Evolutionary conservation across 2,888 invertebrate species (phyloP).

Genomic region (Drosophila neoperkinsi): DNA sequence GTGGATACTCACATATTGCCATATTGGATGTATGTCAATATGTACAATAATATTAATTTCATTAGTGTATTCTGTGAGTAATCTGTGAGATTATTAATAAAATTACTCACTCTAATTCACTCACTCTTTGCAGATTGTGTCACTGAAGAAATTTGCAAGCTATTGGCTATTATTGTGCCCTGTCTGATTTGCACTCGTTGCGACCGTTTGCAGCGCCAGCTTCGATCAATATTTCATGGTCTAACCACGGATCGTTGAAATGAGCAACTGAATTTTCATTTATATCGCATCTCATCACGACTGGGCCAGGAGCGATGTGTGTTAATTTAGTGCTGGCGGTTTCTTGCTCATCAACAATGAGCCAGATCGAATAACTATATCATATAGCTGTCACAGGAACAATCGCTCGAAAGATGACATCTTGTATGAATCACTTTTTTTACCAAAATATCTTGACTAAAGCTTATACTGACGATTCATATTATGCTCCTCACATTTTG

Average conservation of each 20-base stretch:
- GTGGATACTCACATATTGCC: constrained; percentile 65
- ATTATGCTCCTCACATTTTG: too few relatives aligned
- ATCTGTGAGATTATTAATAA: not conserved
- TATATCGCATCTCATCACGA: constrained; percentile 61
- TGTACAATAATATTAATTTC: not conserved
- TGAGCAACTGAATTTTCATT: constrained; percentile 42
- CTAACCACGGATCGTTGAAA: constrained; percentile 55
- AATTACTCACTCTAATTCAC: not conserved
- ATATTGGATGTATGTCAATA: constrained; percentile 68
- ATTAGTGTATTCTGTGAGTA: constrained; percentile 45
- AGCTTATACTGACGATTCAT: not conserved
- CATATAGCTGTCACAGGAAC: not conserved
- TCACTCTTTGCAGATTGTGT: constrained; percentile 44
- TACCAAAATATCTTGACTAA: not conserved
- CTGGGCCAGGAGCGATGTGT: constrained; percentile 69
- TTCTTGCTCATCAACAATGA: constrained; percentile 64
- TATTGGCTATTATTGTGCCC: constrained; percentile 49
- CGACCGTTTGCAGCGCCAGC: constrained; percentile 49
- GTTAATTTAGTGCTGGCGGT: constrained; percentile 73
- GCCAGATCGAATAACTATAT: not conserved
- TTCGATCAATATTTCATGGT: constrained; percentile 45
- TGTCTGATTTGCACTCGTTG: constrained; percentile 71
- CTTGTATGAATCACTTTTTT: not conserved
- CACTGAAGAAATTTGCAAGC: constrained; percentile 49
- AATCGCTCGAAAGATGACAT: not conserved